These are phyloP conservation scores for Ditula angustiorana DNA, from an alignment of 2,888 invertebrate species.

Conservation along the genomic window DNA sequence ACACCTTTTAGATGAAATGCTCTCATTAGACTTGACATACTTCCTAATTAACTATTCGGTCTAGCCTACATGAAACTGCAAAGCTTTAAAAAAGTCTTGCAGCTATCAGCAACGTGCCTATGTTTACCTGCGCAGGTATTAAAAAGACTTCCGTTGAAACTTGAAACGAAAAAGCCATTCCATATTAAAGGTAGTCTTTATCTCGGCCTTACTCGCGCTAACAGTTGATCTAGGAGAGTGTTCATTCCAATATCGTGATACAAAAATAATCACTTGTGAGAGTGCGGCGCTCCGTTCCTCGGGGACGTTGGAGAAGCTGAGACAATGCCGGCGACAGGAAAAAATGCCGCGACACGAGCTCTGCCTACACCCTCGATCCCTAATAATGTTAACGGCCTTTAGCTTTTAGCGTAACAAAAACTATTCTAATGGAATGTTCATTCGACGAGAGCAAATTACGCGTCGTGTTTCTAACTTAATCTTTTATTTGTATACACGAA, in stretches of 20 bases:
- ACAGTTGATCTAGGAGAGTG: slow-evolving; percentile 46
- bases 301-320: slow-evolving; percentile 52
- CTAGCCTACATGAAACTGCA: too few species aligned
- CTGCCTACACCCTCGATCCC: slow-evolving; percentile 46
- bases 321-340: slow-evolving; percentile 58
- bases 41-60: too few species aligned
- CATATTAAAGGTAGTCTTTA: slow-evolving; percentile 21
- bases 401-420: slow-evolving; percentile 46
- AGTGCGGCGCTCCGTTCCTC: slow-evolving; percentile 48
- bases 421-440: slow-evolving; percentile 40
- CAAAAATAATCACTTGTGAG: slow-evolving; percentile 61
- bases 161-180: slow-evolving; percentile 22
- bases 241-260: slow-evolving; percentile 57
- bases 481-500: slow-evolving; percentile 23
- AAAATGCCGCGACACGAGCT: slow-evolving; percentile 52
- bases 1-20: background rate
- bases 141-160: background rate
- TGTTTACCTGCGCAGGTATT: background rate
- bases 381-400: slow-evolving; percentile 46
- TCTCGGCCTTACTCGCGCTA: slow-evolving; percentile 28
- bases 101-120: too few species aligned
- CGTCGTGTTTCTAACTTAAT: slow-evolving; percentile 20
- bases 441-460: slow-evolving; percentile 45
- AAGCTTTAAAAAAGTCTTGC: too few species aligned
- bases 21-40: too few species aligned